Base-by-base conservation (phyloP, 2,113 vertebrate species). In the Chloropsis hardwickii region DNA sequence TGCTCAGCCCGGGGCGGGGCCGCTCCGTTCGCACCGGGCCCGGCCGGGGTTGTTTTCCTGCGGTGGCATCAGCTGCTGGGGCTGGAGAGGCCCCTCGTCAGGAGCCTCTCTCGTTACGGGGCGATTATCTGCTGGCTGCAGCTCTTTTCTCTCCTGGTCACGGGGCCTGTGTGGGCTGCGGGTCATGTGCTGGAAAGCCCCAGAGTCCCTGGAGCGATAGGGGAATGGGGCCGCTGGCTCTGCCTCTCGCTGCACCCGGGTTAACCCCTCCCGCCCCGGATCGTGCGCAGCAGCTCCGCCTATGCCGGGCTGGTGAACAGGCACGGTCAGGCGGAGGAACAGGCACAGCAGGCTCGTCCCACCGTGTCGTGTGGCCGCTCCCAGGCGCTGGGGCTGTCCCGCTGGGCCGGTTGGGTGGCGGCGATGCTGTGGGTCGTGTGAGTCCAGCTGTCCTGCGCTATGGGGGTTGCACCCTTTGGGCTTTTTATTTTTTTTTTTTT, bases 61-160 rank as follows among this genome's bases (percentile, higher is more conserved):
- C 4, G 20, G 57, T 33, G 65, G 29, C 88, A 82, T 85, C 88
- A 56, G 96, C 93, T 79, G 94, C 91, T 8, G 87, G 28, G 64
- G 81, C 83, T 27, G 83, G 12, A 0, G 86, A n/a, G 92, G 90
- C 81, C 93, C 83, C 91, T 86, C 14, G 4, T 28, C 72, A 1
- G 86, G 90, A 84, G 85, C 81, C 92, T 88, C 87, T 65, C 84
- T 73, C 10, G 54, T 81, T 71, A 31, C 9, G n/a, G 61, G 61
- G 48, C 16, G 76, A 82, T 97, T 96, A 97, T 96, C 96, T 96
- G 90, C 90, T 94, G 77, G 45, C 88, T 79, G 90, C 94, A 94
- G 96, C 78, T 76, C 65, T 83, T 86, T 35, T 62, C 76, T 66
- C 2, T 48, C 28, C 39, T 57, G 25, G 62, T 93, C 96, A 93